Evolutionary conservation across 1,140 invertebrate genomes (phyloP).

Genomic region (Drosophila orena): DNA sequence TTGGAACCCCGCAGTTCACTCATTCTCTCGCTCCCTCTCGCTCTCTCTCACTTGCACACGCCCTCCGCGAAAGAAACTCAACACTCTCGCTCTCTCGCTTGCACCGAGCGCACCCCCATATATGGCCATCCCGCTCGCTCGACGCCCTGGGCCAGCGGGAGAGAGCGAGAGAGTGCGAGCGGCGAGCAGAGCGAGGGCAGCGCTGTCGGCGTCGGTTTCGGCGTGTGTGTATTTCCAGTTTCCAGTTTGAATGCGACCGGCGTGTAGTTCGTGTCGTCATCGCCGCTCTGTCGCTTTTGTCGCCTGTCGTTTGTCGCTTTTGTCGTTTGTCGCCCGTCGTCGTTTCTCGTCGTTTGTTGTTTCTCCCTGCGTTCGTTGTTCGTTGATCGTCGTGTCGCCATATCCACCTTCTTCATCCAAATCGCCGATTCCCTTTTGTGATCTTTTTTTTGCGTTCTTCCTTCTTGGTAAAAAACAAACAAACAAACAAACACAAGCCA

Average conservation of each 20-base stretch:
- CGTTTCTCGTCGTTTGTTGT: constrained; percentile 12
- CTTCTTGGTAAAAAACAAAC: neutral
- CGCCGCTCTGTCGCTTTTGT: constrained; percentile 31
- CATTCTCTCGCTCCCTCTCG: constrained; percentile 25
- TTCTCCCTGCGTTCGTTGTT: constrained; percentile 5
- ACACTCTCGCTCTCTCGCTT: constrained; percentile 38
- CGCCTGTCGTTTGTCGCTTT: constrained; percentile 6
- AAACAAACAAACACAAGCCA: neutral
- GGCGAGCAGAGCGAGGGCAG: constrained; percentile 8
- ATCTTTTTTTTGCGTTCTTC: constrained; percentile 13
- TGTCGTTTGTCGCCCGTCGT: constrained; percentile 3
- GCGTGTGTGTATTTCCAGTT: constrained; percentile 62
- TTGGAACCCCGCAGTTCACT: constrained; percentile 58
- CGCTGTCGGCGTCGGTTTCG: constrained; percentile 48
- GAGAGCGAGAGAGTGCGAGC: constrained; percentile 24
- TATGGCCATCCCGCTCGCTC: constrained; percentile 59
- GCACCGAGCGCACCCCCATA: constrained; percentile 30
- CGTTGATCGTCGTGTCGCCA: constrained; percentile 6
- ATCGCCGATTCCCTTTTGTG: neutral
- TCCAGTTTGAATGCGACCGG: constrained; percentile 84
- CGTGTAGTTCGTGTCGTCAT: constrained; percentile 81
- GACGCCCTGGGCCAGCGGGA: constrained; percentile 23
- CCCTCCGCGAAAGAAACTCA: constrained; percentile 29
- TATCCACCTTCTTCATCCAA: neutral
- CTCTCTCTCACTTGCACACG: constrained; percentile 8